phyloP scores from a whole-genome alignment of 2,113 vertebrate species.

The Psittacula cyanocephala region DNA sequence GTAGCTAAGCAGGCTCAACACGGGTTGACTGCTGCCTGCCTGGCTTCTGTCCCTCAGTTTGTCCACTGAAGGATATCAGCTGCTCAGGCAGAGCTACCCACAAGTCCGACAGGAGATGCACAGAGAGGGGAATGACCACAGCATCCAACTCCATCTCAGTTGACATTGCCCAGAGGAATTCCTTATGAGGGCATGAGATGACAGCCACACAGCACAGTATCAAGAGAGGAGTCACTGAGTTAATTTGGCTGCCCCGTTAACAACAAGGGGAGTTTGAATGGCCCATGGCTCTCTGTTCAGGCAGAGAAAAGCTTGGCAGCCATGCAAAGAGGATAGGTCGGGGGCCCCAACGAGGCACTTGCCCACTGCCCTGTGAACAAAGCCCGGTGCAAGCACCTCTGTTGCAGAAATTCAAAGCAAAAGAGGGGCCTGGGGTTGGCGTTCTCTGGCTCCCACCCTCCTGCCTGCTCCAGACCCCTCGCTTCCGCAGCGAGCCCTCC shows the following conservation, averaged over 20 bases:
- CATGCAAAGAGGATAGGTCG: neutral
- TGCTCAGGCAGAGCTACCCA: neutral
- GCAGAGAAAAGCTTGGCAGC: neutral
- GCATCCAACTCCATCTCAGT: neutral
- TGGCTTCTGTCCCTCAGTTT: neutral
- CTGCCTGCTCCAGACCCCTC: neutral
- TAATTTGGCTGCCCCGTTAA: neutral
- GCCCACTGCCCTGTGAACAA: neutral
- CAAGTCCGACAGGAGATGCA: neutral
- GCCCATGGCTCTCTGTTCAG: neutral
- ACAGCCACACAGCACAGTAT: neutral
- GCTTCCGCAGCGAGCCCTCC: neutral
- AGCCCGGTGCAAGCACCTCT: fast-evolving
- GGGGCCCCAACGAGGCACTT: fast-evolving
- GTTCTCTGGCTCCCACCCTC: fast-evolving
- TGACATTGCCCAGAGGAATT: neutral
- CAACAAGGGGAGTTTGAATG: neutral
- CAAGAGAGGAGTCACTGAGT: neutral
- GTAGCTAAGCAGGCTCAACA: neutral
- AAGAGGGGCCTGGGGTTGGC: neutral
- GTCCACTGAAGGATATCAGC: fast-evolving
- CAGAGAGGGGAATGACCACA: neutral
- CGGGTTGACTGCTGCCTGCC: neutral
- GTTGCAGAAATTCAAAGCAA: neutral
- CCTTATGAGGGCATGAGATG: neutral